phyloP scores from a whole-genome alignment of 2,888 invertebrate genomes.

The Drosophila histrio region DNA sequence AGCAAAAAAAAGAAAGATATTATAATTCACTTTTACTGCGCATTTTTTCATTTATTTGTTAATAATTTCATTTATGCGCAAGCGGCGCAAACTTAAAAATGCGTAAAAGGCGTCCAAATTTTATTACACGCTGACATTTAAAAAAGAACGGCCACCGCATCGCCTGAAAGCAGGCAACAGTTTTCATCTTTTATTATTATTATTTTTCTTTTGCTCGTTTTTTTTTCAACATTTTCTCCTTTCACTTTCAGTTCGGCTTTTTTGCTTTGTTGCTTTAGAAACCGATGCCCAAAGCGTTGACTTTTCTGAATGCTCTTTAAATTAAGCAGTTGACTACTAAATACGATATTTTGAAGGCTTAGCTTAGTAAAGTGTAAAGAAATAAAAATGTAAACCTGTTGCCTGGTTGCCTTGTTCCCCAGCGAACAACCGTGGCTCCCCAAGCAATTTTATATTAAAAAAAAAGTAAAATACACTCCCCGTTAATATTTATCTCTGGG shows the following conservation, averaged over 20 bases:
- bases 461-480: not conserved
- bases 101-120: slow-evolving; percentile 50
- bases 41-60: slow-evolving; percentile 68
- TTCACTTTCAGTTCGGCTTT: slow-evolving; percentile 1
- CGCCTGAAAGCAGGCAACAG: slow-evolving; percentile 29
- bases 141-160: slow-evolving; percentile 30
- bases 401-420: slow-evolving; percentile 27
- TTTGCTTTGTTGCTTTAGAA: slow-evolving; percentile 1
- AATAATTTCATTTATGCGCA: slow-evolving; percentile 64
- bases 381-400: slow-evolving; percentile 34
- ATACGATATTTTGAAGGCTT: slow-evolving; percentile 12
- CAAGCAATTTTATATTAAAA: slow-evolving; percentile 33
- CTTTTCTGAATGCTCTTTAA: slow-evolving; percentile 35
- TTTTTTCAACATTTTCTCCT: not conserved
- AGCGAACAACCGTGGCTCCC: slow-evolving; percentile 21
- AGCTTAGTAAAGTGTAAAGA: slow-evolving; percentile 20
- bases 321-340: slow-evolving; percentile 16
- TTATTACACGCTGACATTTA: slow-evolving; percentile 62
- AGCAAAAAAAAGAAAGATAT: slow-evolving; percentile 31
- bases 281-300: slow-evolving; percentile 32
- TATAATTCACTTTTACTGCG: slow-evolving; percentile 59
- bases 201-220: not conserved
- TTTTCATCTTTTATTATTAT: slow-evolving; percentile 12
- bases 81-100: slow-evolving; percentile 49
- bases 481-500: slow-evolving; percentile 13